Conservation (phyloP, 1,140 invertebrate genomes). For the Zelostemma sp. region DNA sequence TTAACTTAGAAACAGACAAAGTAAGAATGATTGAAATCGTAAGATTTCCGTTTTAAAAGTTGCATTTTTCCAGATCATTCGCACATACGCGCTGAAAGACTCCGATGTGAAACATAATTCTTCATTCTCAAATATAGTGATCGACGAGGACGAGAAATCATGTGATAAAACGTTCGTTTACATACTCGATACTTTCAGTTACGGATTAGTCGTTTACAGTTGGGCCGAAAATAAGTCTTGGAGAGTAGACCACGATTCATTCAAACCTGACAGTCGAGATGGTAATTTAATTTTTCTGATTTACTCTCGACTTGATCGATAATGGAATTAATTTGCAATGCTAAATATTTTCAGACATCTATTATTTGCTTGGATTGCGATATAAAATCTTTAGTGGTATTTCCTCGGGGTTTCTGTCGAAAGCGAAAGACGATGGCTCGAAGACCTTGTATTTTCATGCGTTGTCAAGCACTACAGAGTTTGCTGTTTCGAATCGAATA, state of each 20-base stretch:
- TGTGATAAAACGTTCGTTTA: constrained; percentile 83
- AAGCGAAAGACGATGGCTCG: constrained; percentile 68
- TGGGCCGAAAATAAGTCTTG: constrained; percentile 80
- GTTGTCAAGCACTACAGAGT: constrained; percentile 79
- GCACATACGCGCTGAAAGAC: constrained; percentile 76
- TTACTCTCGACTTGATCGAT: too few relatives aligned
- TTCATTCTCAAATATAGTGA: constrained; percentile 80
- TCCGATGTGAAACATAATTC: constrained; percentile 77
- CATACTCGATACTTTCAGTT: constrained; percentile 79
- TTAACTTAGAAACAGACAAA: too few relatives aligned
- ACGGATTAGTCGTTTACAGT: constrained; percentile 82
- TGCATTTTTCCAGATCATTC: too few relatives aligned
- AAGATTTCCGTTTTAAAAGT: too few relatives aligned
- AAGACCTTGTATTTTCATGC: constrained; percentile 85
- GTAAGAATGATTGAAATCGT: too few relatives aligned
- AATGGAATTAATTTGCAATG: too few relatives aligned
- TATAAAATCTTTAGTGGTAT: too few relatives aligned
- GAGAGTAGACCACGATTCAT: constrained; percentile 82
- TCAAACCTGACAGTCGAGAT: too few relatives aligned
- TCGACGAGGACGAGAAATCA: constrained; percentile 76
- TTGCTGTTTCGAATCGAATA: too few relatives aligned
- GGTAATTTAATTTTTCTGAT: too few relatives aligned
- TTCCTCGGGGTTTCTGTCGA: constrained; percentile 77
- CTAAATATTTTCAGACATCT: too few relatives aligned
- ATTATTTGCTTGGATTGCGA: too few relatives aligned